Evolutionary conservation across 2,797 vertebrate species (phyloP).

Genomic region (Orestias chungarensis): DNA sequence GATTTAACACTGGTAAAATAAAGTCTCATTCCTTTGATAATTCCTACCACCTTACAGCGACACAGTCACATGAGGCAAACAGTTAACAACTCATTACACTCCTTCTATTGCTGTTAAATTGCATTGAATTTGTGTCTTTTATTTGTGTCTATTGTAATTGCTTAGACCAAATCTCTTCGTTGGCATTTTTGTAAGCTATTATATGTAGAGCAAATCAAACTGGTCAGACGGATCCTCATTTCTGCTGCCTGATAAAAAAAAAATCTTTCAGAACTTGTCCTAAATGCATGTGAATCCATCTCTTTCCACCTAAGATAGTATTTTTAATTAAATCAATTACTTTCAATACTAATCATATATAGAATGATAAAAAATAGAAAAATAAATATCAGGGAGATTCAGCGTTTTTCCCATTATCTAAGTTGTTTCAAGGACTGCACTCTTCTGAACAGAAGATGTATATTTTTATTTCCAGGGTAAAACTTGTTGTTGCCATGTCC

Average conservation of each 20-base stretch:
- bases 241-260: too few species aligned
- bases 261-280: not conserved
- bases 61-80: constrained; percentile 59
- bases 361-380: too few species aligned
- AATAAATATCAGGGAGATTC: too few species aligned
- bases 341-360: not conserved
- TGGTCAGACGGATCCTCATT: not conserved
- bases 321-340: too few species aligned
- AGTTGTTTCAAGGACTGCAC: too few species aligned
- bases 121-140: constrained; percentile 74
- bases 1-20: constrained; percentile 52
- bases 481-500: not conserved
- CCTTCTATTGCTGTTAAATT: constrained; percentile 67
- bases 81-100: constrained; percentile 66
- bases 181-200: constrained; percentile 61
- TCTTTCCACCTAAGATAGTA: not conserved
- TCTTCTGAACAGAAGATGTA: too few species aligned
- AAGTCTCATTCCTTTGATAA: constrained; percentile 48
- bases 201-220: not conserved
- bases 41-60: constrained; percentile 21
- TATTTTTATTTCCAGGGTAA: not conserved
- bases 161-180: constrained; percentile 64
- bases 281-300: not conserved
- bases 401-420: too few species aligned
- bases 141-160: constrained; percentile 70